Evolutionary conservation across 2,113 vertebrate species (phyloP), one percentile per base, ranked within the genome.

Genomic region (Emydura subglobosa): DNA sequence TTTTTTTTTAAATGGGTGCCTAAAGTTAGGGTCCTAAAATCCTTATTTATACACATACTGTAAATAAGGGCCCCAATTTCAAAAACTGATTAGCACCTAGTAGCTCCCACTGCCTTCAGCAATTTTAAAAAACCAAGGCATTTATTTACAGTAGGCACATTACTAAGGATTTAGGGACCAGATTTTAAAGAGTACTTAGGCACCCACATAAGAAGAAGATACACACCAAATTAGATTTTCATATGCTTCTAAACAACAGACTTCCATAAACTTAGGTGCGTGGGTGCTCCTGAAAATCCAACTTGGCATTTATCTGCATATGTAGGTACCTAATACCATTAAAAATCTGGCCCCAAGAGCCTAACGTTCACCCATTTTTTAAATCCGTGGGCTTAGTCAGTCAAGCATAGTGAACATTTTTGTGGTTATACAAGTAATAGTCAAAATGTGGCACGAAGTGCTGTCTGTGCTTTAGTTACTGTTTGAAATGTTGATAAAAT

Each of bases 221-320:
- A 86, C 34, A 82, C 57, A 55, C 47, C 94, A 51, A 90, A 96
- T 82, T 59, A 84, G 90, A 88, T 85, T 68, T 44, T 49, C 47
- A 82, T 16, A 65, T 53, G 16, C 51, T 5, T 25, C 42, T 9
- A 53, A 50, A 76, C 59, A 94, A 10, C 47, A 16, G 34, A 31
- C 8, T 13, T 61, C 27, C 12, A 61, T 14, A 61, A 5, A 31
- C 29, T 34, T 65, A 65, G 59, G 31, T 34, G 12, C 14, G 3
- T 16, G 92, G 72, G 54, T 12, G 89, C 27, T 31, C 50, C 83
- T 89, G 82, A 91, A 95, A 95, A 72, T 19, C 13, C 27, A 81
- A 49, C 10, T 49, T 0, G 3, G 44, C 17, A 83, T 51, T 55
- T 65, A 5, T 47, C 49, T 82, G 51, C 31, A 94, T 78, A 13